These are phyloP conservation scores for Scomber japonicus DNA, from an alignment of 2,113 vertebrate species.

Conservation along the genomic window DNA sequence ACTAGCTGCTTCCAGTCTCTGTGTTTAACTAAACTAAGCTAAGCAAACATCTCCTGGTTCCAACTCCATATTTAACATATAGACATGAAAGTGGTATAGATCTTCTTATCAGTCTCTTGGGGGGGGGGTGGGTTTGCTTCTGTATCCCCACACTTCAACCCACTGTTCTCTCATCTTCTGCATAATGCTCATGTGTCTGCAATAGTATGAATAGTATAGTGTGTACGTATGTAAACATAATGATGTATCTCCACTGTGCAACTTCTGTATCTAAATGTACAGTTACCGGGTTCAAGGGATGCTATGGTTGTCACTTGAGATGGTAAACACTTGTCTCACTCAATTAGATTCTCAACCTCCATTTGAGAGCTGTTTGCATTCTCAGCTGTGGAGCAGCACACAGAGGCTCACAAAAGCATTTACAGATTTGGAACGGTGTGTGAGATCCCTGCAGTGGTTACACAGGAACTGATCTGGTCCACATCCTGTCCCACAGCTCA, in stretches of 20 bases:
- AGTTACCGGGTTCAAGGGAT: conserved; percentile 49
- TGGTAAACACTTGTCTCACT: conserved; percentile 66
- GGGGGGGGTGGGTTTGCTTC: neutral
- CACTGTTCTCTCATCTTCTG: conserved; percentile 14
- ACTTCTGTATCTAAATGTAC: conserved; percentile 45
- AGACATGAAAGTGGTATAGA: too few relatives aligned
- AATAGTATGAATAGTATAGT: neutral
- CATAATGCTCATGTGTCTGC: conserved; percentile 33
- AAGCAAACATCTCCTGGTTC: neutral
- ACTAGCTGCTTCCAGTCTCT: neutral
- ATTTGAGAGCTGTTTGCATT: conserved; percentile 77
- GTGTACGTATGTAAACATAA: conserved; percentile 6
- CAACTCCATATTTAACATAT: too few relatives aligned
- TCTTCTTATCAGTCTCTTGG: too few relatives aligned
- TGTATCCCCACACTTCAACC: conserved; percentile 32
- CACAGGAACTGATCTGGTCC: conserved; percentile 63
- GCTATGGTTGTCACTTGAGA: conserved; percentile 63
- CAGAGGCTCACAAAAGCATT: conserved; percentile 72
- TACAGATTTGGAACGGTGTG: conserved; percentile 72
- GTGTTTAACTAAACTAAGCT: neutral
- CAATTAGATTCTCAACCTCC: conserved; percentile 66
- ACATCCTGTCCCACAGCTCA: conserved; percentile 78
- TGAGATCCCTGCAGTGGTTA: conserved; percentile 72
- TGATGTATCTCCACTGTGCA: conserved; percentile 25
- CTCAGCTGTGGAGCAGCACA: conserved; percentile 79